Percentiles rank a stretch among this genome's conserved stretches.
phyloP scores from a whole-genome alignment of 2,888 invertebrate genomes.

The Theretra japonica region DNA sequence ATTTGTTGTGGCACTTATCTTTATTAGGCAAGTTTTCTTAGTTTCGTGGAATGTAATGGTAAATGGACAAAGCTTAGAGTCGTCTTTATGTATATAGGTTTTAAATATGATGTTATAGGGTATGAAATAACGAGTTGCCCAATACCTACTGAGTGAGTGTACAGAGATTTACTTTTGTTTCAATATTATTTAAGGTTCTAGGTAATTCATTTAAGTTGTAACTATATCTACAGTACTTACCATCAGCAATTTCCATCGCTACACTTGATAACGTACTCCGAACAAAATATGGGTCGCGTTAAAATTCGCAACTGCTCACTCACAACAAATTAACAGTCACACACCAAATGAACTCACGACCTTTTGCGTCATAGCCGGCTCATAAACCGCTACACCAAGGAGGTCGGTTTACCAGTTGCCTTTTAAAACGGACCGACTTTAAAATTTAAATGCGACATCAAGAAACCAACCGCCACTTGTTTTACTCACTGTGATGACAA shows the following conservation, averaged over 20 bases:
- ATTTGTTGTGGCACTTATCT: slow-evolving; percentile 20
- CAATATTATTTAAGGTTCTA: no score
- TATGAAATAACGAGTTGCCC: no score
- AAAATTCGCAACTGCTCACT: neutral
- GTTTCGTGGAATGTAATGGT: no score
- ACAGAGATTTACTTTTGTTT: no score
- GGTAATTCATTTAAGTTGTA: neutral
- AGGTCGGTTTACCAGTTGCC: slow-evolving; percentile 8
- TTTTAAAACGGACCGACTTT: slow-evolving; percentile 6
- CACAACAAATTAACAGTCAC: neutral
- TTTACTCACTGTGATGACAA: neutral
- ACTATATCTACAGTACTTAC: neutral
- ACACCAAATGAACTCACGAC: slow-evolving; percentile 1
- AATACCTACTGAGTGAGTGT: no score
- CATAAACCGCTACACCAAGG: slow-evolving; percentile 11
- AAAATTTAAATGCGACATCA: neutral
- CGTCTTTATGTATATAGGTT: no score
- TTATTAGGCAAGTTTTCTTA: neutral
- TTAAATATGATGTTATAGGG: no score
- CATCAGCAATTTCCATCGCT: slow-evolving; percentile 14
- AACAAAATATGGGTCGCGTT: neutral
- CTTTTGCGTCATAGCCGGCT: slow-evolving; percentile 15
- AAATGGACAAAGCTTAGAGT: no score
- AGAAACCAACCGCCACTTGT: neutral
- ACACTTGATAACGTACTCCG: neutral